Conservation (phyloP, 2,888 invertebrate genomes). For the Cryptocephalus moraei region DNA sequence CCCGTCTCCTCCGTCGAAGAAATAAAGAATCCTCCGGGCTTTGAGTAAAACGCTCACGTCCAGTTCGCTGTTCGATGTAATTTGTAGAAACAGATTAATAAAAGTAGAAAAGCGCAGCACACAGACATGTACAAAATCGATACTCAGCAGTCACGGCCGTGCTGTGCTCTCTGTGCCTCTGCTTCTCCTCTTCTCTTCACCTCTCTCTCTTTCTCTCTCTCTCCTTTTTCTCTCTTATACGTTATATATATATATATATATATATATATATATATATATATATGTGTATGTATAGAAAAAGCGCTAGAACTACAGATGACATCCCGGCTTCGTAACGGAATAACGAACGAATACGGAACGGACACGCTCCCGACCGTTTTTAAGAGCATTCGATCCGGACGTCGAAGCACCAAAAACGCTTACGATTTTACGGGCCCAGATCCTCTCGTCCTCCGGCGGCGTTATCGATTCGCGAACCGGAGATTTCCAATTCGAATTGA, state of each 20-base stretch:
- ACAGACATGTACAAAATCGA: slow-evolving; percentile 1
- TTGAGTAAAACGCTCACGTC: slow-evolving; percentile 14
- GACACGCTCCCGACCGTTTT: not conserved
- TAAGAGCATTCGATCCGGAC: no score
- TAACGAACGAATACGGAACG: not conserved
- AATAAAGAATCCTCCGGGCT: slow-evolving; percentile 1
- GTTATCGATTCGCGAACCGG: no score
- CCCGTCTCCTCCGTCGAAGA: no score
- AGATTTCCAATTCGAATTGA: no score
- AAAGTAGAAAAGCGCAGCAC: slow-evolving; percentile 27
- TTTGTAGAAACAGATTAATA: slow-evolving; percentile 25
- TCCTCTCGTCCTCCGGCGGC: no score
- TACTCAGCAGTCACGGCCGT: not conserved
- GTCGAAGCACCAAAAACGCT: no score
- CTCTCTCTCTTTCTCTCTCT: not conserved
- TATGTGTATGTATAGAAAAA: not conserved
- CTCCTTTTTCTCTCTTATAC: not conserved
- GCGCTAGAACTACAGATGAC: not conserved
- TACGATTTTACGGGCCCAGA: no score
- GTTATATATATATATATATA: not conserved
- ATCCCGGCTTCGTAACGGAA: not conserved
- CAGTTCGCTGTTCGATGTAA: slow-evolving; percentile 19
- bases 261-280: no score
- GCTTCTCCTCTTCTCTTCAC: not conserved
- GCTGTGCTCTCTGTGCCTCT: not conserved